Evolutionary conservation across 2,113 vertebrate species (phyloP), one percentile per base, ranked within the genome.

Genomic region (Apodemus sylvaticus): DNA sequence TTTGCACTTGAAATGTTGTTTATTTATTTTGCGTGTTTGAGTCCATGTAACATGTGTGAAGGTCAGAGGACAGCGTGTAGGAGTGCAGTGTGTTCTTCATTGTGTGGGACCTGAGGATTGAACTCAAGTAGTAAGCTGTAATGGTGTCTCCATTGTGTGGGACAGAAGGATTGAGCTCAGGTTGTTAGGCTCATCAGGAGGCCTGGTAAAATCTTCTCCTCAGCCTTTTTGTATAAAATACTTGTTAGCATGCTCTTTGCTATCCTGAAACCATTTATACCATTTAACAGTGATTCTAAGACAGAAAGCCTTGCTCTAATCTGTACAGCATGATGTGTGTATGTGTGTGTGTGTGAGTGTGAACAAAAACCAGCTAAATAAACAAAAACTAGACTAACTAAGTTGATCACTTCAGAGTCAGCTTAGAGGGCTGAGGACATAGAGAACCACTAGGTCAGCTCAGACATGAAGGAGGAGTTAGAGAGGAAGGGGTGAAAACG

Each of bases 161-260:
- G 42, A 13, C 42, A 36, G 29, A 5, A 66, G 19, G 42, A 86
- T 51, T 51, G 42, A 86, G 20, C 16, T 66, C 42, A 13, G 62
- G 42, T 86, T 42, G 82, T 45, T 48, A 86, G 83, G 11, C 42
- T 68, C 48, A 45, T 22, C 2, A 1, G 39, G 45, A 45, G 36
- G 42, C 16, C 29, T 6, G 16, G 66, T 68, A 90, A 96, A 92
- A 39, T 11, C 19, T 86, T 64, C 31, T 74, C 71, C 9, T n/a
- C 36, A 5, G 71, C n/a, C 42, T 73, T 95, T 97, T 96, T 88
- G 71, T 93, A 51, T 7, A 39, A 95, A 90, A 77, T 88, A 96
- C 85, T 96, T 88, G 34, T 64, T 96, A 89, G 77, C 5, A 36
- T 64, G 39, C 70, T 22, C 29, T 91, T 83, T 83, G 48, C 31